A percentile compares a stretch with the other conserved stretches of the same genome.
Conservation (phyloP, 2,113 vertebrate genomes). For the Lipotes vexillifer region DNA sequence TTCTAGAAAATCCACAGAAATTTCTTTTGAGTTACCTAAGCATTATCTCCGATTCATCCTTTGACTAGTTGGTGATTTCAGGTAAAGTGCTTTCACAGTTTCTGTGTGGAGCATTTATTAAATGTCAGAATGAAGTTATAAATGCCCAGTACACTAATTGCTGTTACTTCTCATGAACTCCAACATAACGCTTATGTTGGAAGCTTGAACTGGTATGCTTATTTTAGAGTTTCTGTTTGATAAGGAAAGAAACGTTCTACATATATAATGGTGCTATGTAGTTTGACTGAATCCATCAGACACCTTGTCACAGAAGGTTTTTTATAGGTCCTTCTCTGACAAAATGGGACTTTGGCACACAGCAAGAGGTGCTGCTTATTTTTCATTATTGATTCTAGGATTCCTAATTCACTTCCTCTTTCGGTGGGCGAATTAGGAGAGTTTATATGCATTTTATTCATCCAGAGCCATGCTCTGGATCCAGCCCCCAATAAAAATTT, state of each 20-base stretch:
- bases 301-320: conserved; percentile 42
- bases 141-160: conserved; percentile 24
- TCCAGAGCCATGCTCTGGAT: background rate
- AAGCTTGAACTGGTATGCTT: conserved; percentile 25
- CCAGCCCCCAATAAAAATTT: background rate
- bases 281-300: conserved; percentile 63
- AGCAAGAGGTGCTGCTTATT: conserved; percentile 30
- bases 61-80: conserved; percentile 46
- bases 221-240: conserved; percentile 52
- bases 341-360: conserved; percentile 24
- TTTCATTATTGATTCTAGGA: conserved; percentile 40
- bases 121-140: conserved; percentile 20
- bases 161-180: conserved; percentile 33
- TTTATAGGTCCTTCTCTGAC: conserved; percentile 46
- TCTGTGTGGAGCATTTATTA: conserved; percentile 34
- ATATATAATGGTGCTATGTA: conserved; percentile 28
- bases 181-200: conserved; percentile 9
- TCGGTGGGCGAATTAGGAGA: background rate
- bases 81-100: conserved; percentile 42
- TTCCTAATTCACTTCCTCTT: background rate
- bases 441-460: background rate
- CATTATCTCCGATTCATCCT: background rate
- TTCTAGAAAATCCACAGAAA: conserved; percentile 8
- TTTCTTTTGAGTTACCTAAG: background rate
- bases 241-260: conserved; percentile 21